Evolutionary conservation across 2,113 vertebrate genomes (phyloP).

Genomic region (Mastomys coucha): DNA sequence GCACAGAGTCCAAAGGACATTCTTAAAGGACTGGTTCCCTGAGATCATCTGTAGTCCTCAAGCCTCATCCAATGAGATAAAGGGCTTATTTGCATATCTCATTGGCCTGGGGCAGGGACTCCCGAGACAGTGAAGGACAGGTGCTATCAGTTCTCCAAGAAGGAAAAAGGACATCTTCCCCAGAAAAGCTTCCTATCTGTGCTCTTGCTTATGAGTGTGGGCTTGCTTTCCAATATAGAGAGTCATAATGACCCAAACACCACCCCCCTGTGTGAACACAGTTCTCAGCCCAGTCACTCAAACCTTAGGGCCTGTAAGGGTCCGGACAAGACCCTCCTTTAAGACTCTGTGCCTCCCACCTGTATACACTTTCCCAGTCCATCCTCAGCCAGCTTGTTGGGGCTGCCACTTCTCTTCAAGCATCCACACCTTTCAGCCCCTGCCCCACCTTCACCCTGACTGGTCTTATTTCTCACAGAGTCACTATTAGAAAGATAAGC

Average conservation of each 20-base stretch:
- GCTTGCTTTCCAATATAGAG: background rate
- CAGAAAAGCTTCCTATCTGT: conserved; percentile 6
- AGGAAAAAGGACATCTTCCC: background rate
- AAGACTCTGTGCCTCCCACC: background rate
- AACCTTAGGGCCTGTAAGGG: background rate
- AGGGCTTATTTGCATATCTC: conserved; percentile 73
- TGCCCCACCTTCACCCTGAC: background rate
- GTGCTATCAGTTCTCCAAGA: background rate
- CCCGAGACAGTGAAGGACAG: background rate
- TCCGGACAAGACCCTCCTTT: background rate
- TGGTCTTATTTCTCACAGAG: background rate
- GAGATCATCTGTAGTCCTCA: conserved; percentile 71
- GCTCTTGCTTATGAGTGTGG: background rate
- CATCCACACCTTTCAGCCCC: background rate
- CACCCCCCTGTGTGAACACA: background rate
- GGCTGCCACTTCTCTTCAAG: conserved; percentile 34
- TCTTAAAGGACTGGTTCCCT: conserved; percentile 74
- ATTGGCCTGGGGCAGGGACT: background rate
- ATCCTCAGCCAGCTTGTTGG: background rate
- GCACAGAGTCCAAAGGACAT: conserved; percentile 46
- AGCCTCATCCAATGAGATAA: conserved; percentile 73
- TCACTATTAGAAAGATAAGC: conserved; percentile 41
- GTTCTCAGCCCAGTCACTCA: background rate
- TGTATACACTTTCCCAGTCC: background rate
- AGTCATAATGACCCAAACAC: background rate